Evolutionary conservation across 2,888 invertebrate genomes (phyloP).

Genomic region (Drosophila mimica): DNA sequence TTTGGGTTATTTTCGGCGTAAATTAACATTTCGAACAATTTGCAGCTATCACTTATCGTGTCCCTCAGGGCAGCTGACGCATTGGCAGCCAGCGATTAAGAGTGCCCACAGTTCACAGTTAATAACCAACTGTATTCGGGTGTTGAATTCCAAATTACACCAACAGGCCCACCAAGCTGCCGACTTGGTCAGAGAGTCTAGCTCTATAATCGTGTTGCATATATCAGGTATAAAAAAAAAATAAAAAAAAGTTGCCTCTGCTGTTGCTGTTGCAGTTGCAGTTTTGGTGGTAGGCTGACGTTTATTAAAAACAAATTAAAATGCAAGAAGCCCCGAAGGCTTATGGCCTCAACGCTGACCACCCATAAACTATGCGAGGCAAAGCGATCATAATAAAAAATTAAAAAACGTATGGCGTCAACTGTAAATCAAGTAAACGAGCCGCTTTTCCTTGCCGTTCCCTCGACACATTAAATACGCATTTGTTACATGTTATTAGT

Average conservation of each 20-base stretch:
- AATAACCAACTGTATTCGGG: conserved; percentile 60
- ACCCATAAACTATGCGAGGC: conserved; percentile 68
- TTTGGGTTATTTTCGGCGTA: conserved; percentile 12
- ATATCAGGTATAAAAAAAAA: conserved; percentile 55
- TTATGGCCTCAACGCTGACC: conserved; percentile 73
- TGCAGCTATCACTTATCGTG: conserved; percentile 25
- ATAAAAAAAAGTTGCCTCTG: conserved; percentile 37
- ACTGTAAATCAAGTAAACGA: conserved; percentile 67
- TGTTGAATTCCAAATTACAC: conserved; percentile 77
- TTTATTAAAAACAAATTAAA: conserved; percentile 79
- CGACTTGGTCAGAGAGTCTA: conserved; percentile 32
- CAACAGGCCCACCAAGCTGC: conserved; percentile 58
- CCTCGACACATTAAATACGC: conserved; percentile 81
- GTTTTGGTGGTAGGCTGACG: conserved; percentile 36
- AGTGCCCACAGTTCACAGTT: conserved; percentile 48
- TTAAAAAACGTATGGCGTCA: conserved; percentile 64
- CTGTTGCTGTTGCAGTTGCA: conserved; percentile 13
- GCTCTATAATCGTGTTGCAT: conserved; percentile 73
- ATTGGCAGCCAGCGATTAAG: conserved; percentile 56
- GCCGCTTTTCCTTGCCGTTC: conserved; percentile 19
- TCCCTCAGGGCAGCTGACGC: conserved; percentile 25
- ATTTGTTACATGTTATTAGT: conserved; percentile 77
- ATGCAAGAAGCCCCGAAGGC: conserved; percentile 70
- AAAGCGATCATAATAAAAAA: conserved; percentile 15
- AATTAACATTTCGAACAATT: conserved; percentile 30